Percentiles rank a stretch among this genome's conserved stretches.
Conservation (phyloP, 1,140 invertebrate species). For the Alviniconcha marisindica region DNA sequence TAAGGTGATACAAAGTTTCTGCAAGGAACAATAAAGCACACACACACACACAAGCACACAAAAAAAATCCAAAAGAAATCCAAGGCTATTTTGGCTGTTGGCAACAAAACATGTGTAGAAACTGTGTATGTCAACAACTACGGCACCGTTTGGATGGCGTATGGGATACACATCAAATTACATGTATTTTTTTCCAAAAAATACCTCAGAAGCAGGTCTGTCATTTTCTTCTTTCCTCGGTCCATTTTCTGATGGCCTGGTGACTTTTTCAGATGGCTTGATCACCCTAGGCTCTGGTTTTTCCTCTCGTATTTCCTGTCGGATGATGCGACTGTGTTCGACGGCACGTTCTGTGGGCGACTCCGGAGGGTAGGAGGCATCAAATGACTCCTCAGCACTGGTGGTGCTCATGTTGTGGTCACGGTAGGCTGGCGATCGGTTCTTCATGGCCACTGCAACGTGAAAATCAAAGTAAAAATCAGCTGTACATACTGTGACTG, state of each 20-base stretch:
- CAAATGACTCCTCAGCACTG: conserved; percentile 37
- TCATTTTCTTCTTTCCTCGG: background rate
- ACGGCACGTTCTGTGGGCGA: conserved; percentile 24
- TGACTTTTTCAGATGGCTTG: background rate
- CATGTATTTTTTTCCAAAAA: too few relatives aligned
- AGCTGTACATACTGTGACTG: too few relatives aligned
- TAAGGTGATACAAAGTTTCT: too few relatives aligned
- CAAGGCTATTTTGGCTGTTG: too few relatives aligned
- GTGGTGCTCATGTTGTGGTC: conserved; percentile 37
- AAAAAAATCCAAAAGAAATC: too few relatives aligned
- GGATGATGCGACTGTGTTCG: conserved; percentile 28
- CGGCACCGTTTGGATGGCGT: too few relatives aligned
- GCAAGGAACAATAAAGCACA: too few relatives aligned
- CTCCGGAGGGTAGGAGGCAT: background rate
- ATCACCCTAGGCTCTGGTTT: conserved; percentile 8
- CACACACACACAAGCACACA: too few relatives aligned
- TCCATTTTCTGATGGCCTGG: background rate
- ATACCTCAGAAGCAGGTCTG: background rate
- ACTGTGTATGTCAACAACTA: too few relatives aligned
- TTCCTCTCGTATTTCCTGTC: conserved; percentile 10
- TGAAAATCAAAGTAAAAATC: too few relatives aligned
- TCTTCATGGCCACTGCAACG: conserved; percentile 1
- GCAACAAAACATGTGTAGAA: too few relatives aligned
- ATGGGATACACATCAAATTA: too few relatives aligned
- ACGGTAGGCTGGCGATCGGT: background rate